Percentiles rank a stretch among this genome's conserved stretches.
Evolutionary conservation across 1,140 invertebrate genomes (phyloP).

Genomic region (Piezodorus guildinii): DNA sequence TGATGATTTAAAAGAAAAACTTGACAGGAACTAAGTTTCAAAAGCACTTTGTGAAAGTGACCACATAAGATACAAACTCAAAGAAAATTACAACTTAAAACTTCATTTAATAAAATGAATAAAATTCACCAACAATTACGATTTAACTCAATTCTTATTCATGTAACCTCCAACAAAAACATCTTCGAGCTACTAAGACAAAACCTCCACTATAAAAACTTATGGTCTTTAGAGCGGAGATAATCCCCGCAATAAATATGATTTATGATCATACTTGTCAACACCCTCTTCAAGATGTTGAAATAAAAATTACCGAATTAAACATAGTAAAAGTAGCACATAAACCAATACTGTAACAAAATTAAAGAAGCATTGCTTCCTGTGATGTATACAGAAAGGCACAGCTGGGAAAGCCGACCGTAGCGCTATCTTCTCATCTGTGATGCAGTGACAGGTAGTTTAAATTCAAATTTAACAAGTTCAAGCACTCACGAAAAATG

Average conservation of each 20-base stretch:
- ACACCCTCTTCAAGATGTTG: no score
- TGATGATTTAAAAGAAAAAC: neutral
- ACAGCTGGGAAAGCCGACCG: conserved; percentile 11
- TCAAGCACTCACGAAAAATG: no score
- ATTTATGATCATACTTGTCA: no score
- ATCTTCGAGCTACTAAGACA: neutral
- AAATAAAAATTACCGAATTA: no score
- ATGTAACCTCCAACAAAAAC: conserved; percentile 13
- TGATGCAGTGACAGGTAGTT: no score
- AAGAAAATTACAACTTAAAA: neutral
- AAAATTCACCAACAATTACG: no score
- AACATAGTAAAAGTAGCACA: neutral
- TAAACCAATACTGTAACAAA: conserved; percentile 4
- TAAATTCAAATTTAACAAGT: no score
- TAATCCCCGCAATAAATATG: no score
- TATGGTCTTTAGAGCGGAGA: no score
- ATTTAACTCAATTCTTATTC: neutral
- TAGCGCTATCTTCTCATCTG: neutral
- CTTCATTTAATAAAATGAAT: no score
- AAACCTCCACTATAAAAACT: no score
- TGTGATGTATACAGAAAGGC: neutral
- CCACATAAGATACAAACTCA: neutral
- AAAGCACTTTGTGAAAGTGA: conserved; percentile 2
- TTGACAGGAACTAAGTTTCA: conserved; percentile 5
- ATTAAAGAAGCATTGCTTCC: conserved; percentile 12